Evolutionary conservation across 2,113 vertebrate species (phyloP).

Genomic region (Barbus barbus): DNA sequence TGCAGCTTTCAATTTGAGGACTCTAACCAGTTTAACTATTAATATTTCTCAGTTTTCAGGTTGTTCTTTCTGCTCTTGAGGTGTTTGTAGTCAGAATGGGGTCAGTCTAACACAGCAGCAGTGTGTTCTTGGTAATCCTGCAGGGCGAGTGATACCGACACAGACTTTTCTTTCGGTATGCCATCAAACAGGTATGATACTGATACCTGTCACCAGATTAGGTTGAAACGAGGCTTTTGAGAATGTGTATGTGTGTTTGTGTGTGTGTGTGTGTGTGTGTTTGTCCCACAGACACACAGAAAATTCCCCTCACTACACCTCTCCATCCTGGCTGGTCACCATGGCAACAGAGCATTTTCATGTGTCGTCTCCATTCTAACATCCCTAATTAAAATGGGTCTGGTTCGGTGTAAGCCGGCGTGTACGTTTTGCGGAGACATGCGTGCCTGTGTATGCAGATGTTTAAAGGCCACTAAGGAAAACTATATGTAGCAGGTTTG

Average conservation of each 20-base stretch:
- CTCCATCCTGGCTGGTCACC: constrained; percentile 56
- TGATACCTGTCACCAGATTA: constrained; percentile 12
- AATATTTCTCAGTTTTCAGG: constrained; percentile 29
- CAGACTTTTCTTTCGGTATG: neutral
- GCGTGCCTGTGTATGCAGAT: constrained; percentile 27
- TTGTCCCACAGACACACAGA: constrained; percentile 31
- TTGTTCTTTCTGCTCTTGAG: constrained; percentile 31
- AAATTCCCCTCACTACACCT: constrained; percentile 48
- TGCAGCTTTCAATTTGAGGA: too few species aligned
- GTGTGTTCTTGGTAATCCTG: constrained; percentile 24
- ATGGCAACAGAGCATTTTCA: constrained; percentile 61
- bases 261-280: constrained; percentile 2
- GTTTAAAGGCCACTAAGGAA: constrained; percentile 20
- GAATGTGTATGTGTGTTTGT: constrained; percentile 5
- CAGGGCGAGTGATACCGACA: constrained; percentile 18
- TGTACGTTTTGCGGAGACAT: constrained; percentile 40
- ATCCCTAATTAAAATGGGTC: constrained; percentile 70
- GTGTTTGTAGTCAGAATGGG: constrained; percentile 42
- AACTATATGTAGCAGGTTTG: neutral
- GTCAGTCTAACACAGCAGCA: constrained; percentile 39
- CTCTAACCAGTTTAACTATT: constrained; percentile 10
- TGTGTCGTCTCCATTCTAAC: constrained; percentile 62
- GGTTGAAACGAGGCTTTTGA: constrained; percentile 4
- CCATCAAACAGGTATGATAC: constrained; percentile 7
- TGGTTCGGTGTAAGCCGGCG: constrained; percentile 61